Evolutionary conservation across 2,888 invertebrate genomes (phyloP).

Genomic region (Ernsta delagoae): DNA sequence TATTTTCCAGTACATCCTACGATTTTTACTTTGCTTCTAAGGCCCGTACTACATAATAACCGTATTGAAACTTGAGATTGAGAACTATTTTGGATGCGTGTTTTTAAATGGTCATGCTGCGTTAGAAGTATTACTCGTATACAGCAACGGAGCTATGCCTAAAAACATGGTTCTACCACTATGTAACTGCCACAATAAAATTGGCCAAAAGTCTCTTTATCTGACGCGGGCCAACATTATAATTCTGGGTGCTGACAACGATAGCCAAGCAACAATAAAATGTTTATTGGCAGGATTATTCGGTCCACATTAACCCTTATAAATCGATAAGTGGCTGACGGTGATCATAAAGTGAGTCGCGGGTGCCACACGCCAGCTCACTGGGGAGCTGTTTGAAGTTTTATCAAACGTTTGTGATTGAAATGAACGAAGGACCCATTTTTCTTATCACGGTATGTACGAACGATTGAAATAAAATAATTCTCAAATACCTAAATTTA

Average conservation of each 20-base stretch:
- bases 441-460: slow-evolving; percentile 22
- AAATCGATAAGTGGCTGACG: slow-evolving; percentile 3
- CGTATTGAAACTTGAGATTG: no score
- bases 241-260: neutral
- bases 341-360: neutral
- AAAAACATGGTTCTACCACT: no score
- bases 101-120: neutral
- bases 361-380: neutral
- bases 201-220: neutral
- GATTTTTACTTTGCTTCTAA: no score
- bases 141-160: no score
- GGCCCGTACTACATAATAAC: no score
- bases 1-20: no score
- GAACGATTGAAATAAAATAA: neutral
- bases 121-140: no score
- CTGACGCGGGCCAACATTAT: neutral
- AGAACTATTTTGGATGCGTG: no score
- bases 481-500: neutral
- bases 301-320: slow-evolving; percentile 4
- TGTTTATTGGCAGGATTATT: slow-evolving; percentile 18
- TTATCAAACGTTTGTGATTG: neutral
- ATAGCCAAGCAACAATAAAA: slow-evolving; percentile 3
- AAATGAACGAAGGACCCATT: slow-evolving; percentile 26
- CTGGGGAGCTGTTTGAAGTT: neutral
- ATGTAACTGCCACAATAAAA: neutral